Conservation (phyloP, 2,888 invertebrate species). For the Hirtodrosophila histrioides region DNA sequence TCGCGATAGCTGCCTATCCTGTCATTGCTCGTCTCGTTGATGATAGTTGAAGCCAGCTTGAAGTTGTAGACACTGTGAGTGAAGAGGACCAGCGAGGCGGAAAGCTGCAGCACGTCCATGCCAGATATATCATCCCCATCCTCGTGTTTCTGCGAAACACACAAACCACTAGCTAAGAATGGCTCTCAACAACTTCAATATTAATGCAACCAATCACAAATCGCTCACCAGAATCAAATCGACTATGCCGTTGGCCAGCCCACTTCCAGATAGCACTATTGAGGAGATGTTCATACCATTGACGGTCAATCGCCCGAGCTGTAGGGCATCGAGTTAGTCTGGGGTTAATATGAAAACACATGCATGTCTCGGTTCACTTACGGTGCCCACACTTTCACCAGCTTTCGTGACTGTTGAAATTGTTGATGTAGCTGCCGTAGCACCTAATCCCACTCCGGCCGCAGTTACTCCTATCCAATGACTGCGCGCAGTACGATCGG, state of each 20-base stretch:
- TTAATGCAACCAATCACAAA: neutral
- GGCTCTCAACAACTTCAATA: too few relatives aligned
- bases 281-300: conserved; percentile 82
- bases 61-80: conserved; percentile 83
- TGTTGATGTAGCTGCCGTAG: conserved; percentile 73
- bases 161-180: too few relatives aligned
- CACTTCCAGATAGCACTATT: conserved; percentile 78
- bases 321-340: neutral
- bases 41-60: conserved; percentile 78
- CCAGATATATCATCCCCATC: conserved; percentile 74
- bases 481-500: conserved; percentile 72
- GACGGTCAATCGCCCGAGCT: conserved; percentile 70
- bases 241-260: conserved; percentile 72
- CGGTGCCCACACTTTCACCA: conserved; percentile 72
- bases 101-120: conserved; percentile 76
- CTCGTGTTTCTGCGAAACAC: conserved; percentile 60
- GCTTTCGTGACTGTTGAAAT: conserved; percentile 56
- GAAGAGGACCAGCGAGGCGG: conserved; percentile 80
- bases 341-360: neutral
- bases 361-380: conserved; percentile 43
- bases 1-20: conserved; percentile 68
- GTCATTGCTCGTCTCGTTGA: conserved; percentile 62
- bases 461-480: conserved; percentile 75
- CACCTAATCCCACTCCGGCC: conserved; percentile 71
- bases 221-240: conserved; percentile 78